Evolutionary conservation across 2,113 vertebrate species (phyloP).

Genomic region (Picathartes gymnocephalus): DNA sequence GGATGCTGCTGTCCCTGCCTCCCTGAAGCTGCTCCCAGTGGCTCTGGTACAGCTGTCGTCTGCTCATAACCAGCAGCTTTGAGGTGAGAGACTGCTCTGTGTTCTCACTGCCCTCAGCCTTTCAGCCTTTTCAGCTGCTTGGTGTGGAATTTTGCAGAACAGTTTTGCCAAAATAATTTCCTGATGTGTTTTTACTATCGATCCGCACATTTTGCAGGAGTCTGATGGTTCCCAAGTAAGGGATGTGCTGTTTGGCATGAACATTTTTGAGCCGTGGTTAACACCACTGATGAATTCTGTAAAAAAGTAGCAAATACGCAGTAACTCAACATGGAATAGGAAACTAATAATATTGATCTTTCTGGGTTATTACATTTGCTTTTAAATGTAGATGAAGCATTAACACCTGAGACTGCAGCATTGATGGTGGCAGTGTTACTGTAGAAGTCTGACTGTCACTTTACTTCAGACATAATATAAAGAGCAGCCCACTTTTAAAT

Average conservation of each 20-base stretch:
- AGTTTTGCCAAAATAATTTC: not conserved
- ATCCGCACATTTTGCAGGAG: not conserved
- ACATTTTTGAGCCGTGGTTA: not conserved
- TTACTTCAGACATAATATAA: slow-evolving; percentile 8
- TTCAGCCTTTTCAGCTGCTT: not conserved
- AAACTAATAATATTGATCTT: slow-evolving; percentile 50
- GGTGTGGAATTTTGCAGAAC: not conserved
- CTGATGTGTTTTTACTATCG: not conserved
- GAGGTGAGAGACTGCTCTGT: not conserved
- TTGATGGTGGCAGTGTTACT: slow-evolving; percentile 24
- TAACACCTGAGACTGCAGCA: slow-evolving; percentile 20
- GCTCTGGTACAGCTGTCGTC: not conserved
- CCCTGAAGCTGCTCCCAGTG: not conserved
- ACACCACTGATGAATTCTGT: slow-evolving; percentile 4
- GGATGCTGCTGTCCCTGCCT: not conserved
- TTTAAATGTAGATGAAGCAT: slow-evolving; percentile 62
- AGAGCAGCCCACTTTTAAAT: slow-evolving; percentile 28
- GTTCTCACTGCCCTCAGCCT: not conserved
- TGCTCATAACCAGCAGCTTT: not conserved
- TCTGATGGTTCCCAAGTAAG: not conserved
- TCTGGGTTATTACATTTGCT: slow-evolving; percentile 42
- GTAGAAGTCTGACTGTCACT: slow-evolving; percentile 10
- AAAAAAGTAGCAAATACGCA: not conserved
- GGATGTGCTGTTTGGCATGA: not conserved
- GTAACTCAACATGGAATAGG: slow-evolving; percentile 29